These are phyloP conservation scores for Dichetophora obliterata DNA, from an alignment of 2,888 invertebrate species.

Conservation along the genomic window DNA sequence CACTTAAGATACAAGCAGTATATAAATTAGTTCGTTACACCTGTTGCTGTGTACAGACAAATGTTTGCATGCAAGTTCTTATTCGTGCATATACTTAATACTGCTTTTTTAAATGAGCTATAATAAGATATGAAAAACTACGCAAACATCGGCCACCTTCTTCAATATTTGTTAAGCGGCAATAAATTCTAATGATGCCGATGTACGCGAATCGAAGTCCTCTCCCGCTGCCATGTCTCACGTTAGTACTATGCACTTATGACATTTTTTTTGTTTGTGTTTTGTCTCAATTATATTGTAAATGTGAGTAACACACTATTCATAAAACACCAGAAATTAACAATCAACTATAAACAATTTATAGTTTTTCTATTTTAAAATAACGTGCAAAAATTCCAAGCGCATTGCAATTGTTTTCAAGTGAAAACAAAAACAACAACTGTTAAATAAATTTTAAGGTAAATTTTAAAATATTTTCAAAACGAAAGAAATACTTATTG, in stretches of 20 bases:
- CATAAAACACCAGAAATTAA: conserved; percentile 23
- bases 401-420: conserved; percentile 4
- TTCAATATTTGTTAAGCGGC: conserved; percentile 47
- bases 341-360: conserved; percentile 41
- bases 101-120: not conserved
- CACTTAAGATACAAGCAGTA: no score
- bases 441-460: not conserved
- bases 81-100: not conserved
- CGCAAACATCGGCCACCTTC: conserved; percentile 26
- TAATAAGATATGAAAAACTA: not conserved
- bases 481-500: conserved; percentile 3
- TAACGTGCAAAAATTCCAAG: not conserved
- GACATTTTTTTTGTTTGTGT: conserved; percentile 36
- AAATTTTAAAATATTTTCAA: not conserved
- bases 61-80: not conserved
- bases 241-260: conserved; percentile 23
- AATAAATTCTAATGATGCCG: conserved; percentile 45
- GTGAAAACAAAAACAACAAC: conserved; percentile 6
- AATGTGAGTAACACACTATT: not conserved
- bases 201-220: conserved; percentile 17
- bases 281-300: not conserved
- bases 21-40: not conserved
- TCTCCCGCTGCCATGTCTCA: not conserved
- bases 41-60: not conserved
- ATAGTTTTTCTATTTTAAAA: conserved; percentile 27